These are phyloP conservation scores for Drosophila orena DNA, from an alignment of 1,140 invertebrate genomes.

Conservation along the genomic window DNA sequence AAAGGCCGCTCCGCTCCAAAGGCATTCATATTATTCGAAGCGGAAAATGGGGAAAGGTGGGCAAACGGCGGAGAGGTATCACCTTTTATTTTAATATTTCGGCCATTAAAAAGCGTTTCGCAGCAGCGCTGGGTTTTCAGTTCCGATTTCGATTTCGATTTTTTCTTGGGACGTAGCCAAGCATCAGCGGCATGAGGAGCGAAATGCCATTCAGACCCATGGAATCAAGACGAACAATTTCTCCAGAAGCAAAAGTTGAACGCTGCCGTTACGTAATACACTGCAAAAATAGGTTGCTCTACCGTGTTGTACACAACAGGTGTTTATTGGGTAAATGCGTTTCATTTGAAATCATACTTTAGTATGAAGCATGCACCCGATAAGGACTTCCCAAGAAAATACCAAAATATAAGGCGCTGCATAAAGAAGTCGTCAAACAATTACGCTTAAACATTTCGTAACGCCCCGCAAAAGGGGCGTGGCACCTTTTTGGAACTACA, in stretches of 20 bases:
- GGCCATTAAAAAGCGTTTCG: conserved; percentile 43
- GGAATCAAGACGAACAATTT: conserved; percentile 25
- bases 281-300: too few species aligned
- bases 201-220: background rate
- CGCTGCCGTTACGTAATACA: background rate
- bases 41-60: conserved; percentile 25
- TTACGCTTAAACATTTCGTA: conserved; percentile 34
- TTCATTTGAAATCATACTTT: too few species aligned
- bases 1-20: conserved; percentile 25
- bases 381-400: background rate
- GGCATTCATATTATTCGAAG: conserved; percentile 41
- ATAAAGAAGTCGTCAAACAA: conserved; percentile 24
- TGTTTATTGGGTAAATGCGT: too few species aligned
- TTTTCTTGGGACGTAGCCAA: background rate
- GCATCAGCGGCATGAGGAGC: background rate
- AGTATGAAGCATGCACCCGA: background rate
- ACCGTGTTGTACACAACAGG: too few species aligned
- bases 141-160: conserved; percentile 27
- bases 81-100: conserved; percentile 54
- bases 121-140: conserved; percentile 27
- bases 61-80: conserved; percentile 21
- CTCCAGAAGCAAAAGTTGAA: conserved; percentile 34
- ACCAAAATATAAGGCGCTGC: background rate
- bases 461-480: background rate
- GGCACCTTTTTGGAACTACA: conserved; percentile 2